A percentile compares a stretch with the other conserved stretches of the same genome.
phyloP scores from a whole-genome alignment of 2,797 vertebrate species.

The Pseudocheirus occidentalis region DNA sequence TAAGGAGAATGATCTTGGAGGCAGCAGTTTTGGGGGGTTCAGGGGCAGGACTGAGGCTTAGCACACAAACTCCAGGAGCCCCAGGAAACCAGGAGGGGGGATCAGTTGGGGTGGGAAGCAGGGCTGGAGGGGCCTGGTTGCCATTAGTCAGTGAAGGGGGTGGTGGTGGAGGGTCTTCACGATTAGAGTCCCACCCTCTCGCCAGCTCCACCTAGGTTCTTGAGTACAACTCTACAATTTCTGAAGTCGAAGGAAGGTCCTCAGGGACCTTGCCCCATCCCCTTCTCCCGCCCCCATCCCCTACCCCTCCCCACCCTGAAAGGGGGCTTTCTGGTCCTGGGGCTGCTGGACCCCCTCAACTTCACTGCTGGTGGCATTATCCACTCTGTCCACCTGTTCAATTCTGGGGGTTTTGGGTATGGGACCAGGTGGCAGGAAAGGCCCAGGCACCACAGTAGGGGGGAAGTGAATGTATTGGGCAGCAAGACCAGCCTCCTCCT shows the following conservation, averaged over 20 bases:
- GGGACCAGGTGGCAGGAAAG: constrained; percentile 82
- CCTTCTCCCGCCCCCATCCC: constrained; percentile 78
- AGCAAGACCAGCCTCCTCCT: constrained; percentile 88
- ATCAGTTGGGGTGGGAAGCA: constrained; percentile 79
- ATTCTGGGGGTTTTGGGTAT: constrained; percentile 83
- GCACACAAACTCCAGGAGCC: constrained; percentile 81
- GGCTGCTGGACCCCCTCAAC: constrained; percentile 81
- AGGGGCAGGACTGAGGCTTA: constrained; percentile 84
- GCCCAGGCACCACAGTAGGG: constrained; percentile 88
- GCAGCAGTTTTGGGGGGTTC: constrained; percentile 89
- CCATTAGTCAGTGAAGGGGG: constrained; percentile 88
- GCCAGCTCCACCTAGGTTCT: constrained; percentile 80
- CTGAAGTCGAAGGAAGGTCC: constrained; percentile 82
- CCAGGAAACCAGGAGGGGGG: constrained; percentile 72
- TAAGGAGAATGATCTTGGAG: constrained; percentile 90
- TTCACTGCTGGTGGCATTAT: constrained; percentile 93
- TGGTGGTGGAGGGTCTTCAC: constrained; percentile 82
- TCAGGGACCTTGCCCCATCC: constrained; percentile 79
- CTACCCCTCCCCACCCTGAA: constrained; percentile 67
- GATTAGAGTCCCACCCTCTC: too few species aligned
- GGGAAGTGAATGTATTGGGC: constrained; percentile 90
- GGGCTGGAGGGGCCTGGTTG: constrained; percentile 80
- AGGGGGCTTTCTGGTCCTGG: constrained; percentile 68
- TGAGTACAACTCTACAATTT: constrained; percentile 85
- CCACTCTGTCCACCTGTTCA: constrained; percentile 92